Percentiles rank a stretch among this genome's conserved stretches.
phyloP scores from a whole-genome alignment of 35 echinoderm and acorn worm species.

The Eucidaris tribuloides region DNA sequence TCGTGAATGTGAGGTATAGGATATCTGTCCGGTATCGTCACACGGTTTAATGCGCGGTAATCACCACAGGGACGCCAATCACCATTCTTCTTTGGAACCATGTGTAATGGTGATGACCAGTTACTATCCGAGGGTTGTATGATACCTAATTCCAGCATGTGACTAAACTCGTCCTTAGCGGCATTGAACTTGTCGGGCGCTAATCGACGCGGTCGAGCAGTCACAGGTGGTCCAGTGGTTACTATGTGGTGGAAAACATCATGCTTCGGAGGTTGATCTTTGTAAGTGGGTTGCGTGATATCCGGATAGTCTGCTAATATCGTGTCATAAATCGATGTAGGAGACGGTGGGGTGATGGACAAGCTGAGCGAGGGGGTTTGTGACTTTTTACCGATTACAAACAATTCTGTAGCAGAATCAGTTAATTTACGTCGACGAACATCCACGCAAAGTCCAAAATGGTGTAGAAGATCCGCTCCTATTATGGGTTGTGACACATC shows the following conservation, averaged over 20 bases:
- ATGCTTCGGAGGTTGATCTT: conserved; percentile 25
- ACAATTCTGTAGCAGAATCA: conserved; percentile 20
- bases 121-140: conserved; percentile 37
- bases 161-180: conserved; percentile 55
- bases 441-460: conserved; percentile 13
- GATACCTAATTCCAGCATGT: conserved; percentile 60
- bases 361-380: background rate
- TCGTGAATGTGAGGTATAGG: conserved; percentile 60
- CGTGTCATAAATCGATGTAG: background rate
- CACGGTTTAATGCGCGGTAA: conserved; percentile 43
- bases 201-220: conserved; percentile 4
- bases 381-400: background rate
- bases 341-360: background rate
- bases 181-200: conserved; percentile 14
- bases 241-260: conserved; percentile 50
- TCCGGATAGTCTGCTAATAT: background rate
- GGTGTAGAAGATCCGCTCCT: conserved; percentile 34
- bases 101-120: conserved; percentile 52
- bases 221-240: conserved; percentile 37
- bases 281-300: background rate
- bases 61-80: conserved; percentile 66
- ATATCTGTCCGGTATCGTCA: conserved; percentile 39
- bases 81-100: conserved; percentile 61
- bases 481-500: conserved; percentile 24
- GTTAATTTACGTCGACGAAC: background rate